These are phyloP conservation scores for Cydia fagiglandana DNA, from an alignment of 1,140 invertebrate genomes.

Conservation along the genomic window DNA sequence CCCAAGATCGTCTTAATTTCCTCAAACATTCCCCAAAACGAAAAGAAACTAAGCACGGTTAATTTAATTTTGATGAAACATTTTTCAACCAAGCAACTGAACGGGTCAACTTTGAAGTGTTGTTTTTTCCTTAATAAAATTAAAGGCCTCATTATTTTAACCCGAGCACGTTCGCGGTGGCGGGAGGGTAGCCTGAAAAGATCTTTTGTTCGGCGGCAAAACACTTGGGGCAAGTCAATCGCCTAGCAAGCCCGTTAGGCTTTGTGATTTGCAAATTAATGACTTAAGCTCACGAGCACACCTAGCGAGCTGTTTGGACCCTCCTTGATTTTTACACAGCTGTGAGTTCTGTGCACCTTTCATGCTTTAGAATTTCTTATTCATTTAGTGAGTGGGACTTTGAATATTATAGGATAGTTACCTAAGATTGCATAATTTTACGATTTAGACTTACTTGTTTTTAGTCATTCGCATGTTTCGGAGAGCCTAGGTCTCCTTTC, in stretches of 20 bases:
- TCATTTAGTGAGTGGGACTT: not conserved
- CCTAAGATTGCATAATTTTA: too few relatives aligned
- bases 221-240: constrained; percentile 73
- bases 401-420: not conserved
- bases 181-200: constrained; percentile 56
- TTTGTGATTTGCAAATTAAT: constrained; percentile 73
- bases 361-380: not conserved
- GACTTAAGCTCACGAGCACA: constrained; percentile 50
- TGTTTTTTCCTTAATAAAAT: constrained; percentile 62
- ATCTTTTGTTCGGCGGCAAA: constrained; percentile 68
- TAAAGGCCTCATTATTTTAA: constrained; percentile 72
- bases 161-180: constrained; percentile 55
- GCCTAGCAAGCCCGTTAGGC: constrained; percentile 50
- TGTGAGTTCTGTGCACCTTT: constrained; percentile 17
- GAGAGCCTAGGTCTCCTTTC: too few relatives aligned
- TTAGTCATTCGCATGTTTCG: too few relatives aligned
- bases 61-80: constrained; percentile 29
- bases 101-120: constrained; percentile 32
- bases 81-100: constrained; percentile 23
- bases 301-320: constrained; percentile 49
- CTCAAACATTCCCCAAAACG: not conserved
- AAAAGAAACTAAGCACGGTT: constrained; percentile 14
- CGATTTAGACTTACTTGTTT: too few relatives aligned
- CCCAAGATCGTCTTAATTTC: constrained; percentile 3
- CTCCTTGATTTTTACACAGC: constrained; percentile 38